phyloP scores from a whole-genome alignment of 2,113 vertebrate genomes.

The Riparia riparia region DNA sequence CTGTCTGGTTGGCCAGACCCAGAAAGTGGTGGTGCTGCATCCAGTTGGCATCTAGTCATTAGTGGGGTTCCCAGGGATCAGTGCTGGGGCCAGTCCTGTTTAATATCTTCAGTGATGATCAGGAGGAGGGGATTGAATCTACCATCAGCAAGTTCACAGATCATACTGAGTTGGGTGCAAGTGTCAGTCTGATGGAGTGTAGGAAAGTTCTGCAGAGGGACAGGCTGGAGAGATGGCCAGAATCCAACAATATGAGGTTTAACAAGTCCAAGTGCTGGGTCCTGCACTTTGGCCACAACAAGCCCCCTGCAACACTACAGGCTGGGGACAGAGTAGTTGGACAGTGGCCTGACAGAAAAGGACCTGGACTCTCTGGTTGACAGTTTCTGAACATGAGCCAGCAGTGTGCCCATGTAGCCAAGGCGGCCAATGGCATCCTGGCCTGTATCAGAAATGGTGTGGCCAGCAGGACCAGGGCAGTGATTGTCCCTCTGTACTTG shows the following conservation, averaged over 20 bases:
- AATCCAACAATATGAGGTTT: background rate
- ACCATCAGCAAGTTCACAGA: background rate
- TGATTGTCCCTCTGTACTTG: rapidly evolving
- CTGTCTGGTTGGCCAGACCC: background rate
- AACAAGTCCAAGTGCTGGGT: background rate
- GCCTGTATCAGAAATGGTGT: background rate
- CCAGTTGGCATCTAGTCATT: background rate
- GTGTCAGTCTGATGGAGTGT: background rate
- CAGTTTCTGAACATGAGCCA: background rate
- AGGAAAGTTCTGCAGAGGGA: background rate
- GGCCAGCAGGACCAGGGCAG: background rate
- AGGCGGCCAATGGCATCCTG: background rate
- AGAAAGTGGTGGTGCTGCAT: background rate
- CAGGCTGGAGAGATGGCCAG: background rate
- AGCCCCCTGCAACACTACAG: background rate
- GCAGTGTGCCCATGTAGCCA: background rate
- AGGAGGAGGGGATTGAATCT: background rate
- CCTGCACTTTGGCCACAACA: background rate
- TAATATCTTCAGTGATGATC: background rate
- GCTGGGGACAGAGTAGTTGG: background rate
- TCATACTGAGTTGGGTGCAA: rapidly evolving
- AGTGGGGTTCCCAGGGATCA: background rate
- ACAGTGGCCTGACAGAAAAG: rapidly evolving
- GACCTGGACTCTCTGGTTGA: background rate
- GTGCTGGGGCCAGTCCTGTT: background rate